Evolutionary conservation across 2,797 vertebrate genomes (phyloP).

Genomic region (Amblyopsis hoosieri): DNA sequence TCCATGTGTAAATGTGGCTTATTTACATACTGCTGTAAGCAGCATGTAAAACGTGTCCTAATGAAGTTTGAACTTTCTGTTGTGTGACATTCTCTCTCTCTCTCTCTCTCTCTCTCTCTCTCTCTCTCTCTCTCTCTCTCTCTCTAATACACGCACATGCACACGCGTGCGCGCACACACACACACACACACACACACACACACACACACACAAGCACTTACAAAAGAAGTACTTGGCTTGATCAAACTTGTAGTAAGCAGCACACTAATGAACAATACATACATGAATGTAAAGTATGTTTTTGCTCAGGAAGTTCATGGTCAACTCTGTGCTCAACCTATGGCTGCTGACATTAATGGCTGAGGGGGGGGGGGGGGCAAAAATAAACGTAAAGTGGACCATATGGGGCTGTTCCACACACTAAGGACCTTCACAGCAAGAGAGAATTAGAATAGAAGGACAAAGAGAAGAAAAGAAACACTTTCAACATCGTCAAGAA

Average conservation of each 20-base stretch:
- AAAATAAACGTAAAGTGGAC: not conserved
- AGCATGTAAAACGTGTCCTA: no score
- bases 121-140: no score
- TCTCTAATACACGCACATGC: not conserved
- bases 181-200: not conserved
- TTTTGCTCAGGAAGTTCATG: no score
- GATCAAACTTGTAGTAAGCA: not conserved
- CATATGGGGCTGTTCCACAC: not conserved
- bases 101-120: not conserved
- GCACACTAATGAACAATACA: no score
- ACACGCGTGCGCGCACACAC: not conserved
- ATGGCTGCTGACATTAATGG: no score
- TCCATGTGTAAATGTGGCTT: no score
- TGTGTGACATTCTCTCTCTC: not conserved
- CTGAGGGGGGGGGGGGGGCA: not conserved
- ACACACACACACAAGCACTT: not conserved
- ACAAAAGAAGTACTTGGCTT: not conserved
- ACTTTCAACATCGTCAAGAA: not conserved
- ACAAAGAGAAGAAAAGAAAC: not conserved
- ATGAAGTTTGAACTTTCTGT: no score
- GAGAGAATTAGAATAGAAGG: not conserved
- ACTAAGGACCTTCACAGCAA: not conserved
- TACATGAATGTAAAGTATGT: no score
- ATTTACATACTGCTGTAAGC: no score
- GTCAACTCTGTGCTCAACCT: no score